Conservation (phyloP, 1,140 invertebrate species). For the Bombus polaris region DNA sequence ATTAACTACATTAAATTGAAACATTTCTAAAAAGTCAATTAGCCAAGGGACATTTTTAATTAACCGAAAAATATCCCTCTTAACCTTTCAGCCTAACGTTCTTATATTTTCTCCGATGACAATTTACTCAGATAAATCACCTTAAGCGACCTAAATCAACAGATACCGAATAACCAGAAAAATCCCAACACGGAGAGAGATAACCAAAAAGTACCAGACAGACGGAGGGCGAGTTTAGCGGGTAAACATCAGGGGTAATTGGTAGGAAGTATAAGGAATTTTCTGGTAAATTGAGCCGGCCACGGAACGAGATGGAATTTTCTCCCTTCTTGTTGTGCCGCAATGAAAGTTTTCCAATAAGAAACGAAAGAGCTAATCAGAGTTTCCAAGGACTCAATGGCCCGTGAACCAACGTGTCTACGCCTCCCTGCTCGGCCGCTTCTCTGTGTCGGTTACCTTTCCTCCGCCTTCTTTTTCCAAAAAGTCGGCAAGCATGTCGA, state of each 20-base stretch:
- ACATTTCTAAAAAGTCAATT: background rate
- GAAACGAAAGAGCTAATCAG: slow-evolving; percentile 77
- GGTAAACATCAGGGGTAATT: slow-evolving; percentile 69
- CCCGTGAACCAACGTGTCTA: slow-evolving; percentile 59
- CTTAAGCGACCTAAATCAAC: background rate
- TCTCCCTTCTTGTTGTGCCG: slow-evolving; percentile 16
- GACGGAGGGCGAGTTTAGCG: slow-evolving; percentile 43
- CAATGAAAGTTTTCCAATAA: slow-evolving; percentile 73
- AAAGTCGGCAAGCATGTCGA: background rate
- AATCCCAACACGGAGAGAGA: background rate
- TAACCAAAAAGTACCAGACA: background rate
- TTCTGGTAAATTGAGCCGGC: slow-evolving; percentile 76
- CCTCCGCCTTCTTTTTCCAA: background rate
- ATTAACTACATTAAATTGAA: background rate
- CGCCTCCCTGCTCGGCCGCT: background rate
- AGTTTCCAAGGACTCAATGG: slow-evolving; percentile 74
- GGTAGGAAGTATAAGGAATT: slow-evolving; percentile 75
- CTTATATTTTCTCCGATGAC: background rate
- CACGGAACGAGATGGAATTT: slow-evolving; percentile 73
- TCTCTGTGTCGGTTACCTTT: background rate
- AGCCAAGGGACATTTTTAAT: background rate
- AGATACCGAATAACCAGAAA: background rate
- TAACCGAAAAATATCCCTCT: background rate
- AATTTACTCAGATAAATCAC: background rate
- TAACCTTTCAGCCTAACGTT: background rate